Evolutionary conservation across 2,113 vertebrate genomes (phyloP).

Genomic region (Eonycteris spelaea): DNA sequence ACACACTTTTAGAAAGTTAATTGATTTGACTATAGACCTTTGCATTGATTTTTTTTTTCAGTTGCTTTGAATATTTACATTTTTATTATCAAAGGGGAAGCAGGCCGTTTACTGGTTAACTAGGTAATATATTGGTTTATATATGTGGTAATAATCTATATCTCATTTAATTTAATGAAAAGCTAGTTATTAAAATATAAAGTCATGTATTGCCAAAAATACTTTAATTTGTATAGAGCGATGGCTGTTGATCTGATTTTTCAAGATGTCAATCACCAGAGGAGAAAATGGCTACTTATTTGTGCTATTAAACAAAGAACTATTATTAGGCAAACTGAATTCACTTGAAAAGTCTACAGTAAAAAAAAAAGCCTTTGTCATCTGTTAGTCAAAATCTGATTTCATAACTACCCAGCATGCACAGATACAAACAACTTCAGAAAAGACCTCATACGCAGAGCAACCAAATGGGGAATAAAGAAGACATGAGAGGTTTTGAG

Average conservation of each 20-base stretch:
- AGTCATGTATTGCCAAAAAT: background rate
- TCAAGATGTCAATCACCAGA: slow-evolving; percentile 13
- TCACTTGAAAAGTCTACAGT: background rate
- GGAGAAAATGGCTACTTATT: background rate
- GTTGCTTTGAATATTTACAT: background rate
- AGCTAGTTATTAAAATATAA: background rate
- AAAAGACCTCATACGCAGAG: background rate
- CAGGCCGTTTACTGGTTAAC: background rate
- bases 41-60: background rate
- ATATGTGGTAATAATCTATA: background rate
- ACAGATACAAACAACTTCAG: background rate
- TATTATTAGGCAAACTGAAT: background rate
- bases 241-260: slow-evolving; percentile 4
- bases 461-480: background rate
- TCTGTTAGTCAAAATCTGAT: background rate
- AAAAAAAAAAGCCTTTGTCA: background rate
- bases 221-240: background rate
- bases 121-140: background rate
- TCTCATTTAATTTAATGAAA: slow-evolving; percentile 23
- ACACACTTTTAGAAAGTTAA: background rate
- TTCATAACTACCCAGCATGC: background rate
- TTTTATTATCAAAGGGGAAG: slow-evolving; percentile 11
- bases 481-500: background rate
- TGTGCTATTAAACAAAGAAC: background rate
- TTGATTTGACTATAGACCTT: background rate